Conservation (phyloP, 2,797 vertebrate species). For the Eulemur rubriventer region DNA sequence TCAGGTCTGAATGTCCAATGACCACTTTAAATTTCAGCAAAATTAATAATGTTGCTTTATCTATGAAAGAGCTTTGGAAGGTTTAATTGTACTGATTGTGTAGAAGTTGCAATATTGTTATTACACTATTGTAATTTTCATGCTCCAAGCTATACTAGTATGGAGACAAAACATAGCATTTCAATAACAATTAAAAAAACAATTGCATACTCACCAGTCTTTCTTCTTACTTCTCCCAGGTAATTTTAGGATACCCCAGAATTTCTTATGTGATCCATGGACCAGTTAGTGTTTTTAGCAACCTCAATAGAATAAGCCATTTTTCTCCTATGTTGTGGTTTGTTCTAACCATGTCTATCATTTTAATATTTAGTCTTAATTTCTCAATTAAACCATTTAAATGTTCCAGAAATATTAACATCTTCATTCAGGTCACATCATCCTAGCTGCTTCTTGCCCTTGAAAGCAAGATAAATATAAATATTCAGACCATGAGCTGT, state of each 20-base stretch:
- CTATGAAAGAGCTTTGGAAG: constrained; percentile 19
- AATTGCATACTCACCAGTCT: background rate
- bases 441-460: constrained; percentile 41
- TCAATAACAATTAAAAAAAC: constrained; percentile 7
- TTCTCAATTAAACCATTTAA: constrained; percentile 48
- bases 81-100: constrained; percentile 36
- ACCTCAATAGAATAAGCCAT: background rate
- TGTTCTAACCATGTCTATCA: constrained; percentile 7
- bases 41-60: constrained; percentile 49
- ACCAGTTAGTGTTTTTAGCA: background rate
- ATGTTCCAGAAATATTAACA: constrained; percentile 45
- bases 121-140: background rate
- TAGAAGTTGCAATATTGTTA: constrained; percentile 30
- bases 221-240: background rate
- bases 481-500: constrained; percentile 47
- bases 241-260: background rate
- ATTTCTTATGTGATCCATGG: background rate
- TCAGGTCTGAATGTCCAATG: constrained; percentile 45
- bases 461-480: constrained; percentile 57
- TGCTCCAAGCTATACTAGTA: background rate
- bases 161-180: background rate
- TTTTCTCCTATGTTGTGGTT: background rate
- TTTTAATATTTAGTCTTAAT: constrained; percentile 23
- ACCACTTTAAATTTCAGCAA: constrained; percentile 50
- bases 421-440: constrained; percentile 11